Percentiles rank a stretch among this genome's conserved stretches.
Conservation (phyloP, 1,140 invertebrate species). For the Proctacanthus coquilletti region DNA sequence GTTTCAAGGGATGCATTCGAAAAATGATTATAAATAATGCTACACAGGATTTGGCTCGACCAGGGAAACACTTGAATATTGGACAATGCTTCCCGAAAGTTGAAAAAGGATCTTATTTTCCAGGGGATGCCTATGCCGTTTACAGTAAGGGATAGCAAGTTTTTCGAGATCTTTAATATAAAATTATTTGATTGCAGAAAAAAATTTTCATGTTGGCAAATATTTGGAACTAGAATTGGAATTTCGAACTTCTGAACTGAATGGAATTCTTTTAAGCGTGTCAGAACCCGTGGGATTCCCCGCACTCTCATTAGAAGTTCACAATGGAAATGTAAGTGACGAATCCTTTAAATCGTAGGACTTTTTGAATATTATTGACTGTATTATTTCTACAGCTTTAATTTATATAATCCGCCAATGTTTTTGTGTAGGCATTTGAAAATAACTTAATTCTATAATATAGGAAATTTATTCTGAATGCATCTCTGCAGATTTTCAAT, state of each 20-base stretch:
- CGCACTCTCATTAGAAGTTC: constrained; percentile 57
- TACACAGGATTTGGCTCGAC: constrained; percentile 56
- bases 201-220: constrained; percentile 50
- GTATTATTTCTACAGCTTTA: too few relatives aligned
- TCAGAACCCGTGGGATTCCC: constrained; percentile 45
- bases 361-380: too few relatives aligned
- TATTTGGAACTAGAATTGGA: constrained; percentile 60
- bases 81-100: constrained; percentile 76
- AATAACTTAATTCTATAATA: too few relatives aligned
- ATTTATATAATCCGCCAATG: too few relatives aligned
- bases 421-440: too few relatives aligned
- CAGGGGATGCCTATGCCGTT: constrained; percentile 63
- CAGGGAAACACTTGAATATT: constrained; percentile 50
- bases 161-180: constrained; percentile 4
- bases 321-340: constrained; percentile 56
- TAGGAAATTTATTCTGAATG: too few relatives aligned
- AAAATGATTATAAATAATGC: constrained; percentile 58
- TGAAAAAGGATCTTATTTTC: constrained; percentile 74
- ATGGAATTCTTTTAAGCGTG: constrained; percentile 63
- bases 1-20: constrained; percentile 70
- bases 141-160: constrained; percentile 45
- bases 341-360: too few relatives aligned
- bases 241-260: constrained; percentile 67
- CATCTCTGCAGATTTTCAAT: too few relatives aligned
- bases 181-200: constrained; percentile 35